Percentiles rank a stretch among this genome's conserved stretches.
Evolutionary conservation across 2,113 vertebrate species (phyloP).

Genomic region (Ursus arctos): DNA sequence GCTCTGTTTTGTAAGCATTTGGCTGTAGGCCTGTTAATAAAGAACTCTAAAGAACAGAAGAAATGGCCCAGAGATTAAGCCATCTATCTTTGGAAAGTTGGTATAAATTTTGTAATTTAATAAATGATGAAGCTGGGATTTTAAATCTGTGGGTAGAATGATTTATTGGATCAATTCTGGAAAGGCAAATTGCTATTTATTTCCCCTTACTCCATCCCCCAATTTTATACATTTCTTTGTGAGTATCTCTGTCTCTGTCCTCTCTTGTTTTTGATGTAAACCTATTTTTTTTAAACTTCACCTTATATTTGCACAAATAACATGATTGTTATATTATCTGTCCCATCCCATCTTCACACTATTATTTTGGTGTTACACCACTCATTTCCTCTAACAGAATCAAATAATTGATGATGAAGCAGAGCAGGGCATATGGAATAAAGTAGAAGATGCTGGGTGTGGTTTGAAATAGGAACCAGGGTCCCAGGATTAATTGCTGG

Average conservation of each 20-base stretch:
- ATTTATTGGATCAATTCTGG: neutral
- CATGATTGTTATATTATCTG: neutral
- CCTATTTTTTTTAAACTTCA: neutral
- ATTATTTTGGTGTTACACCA: neutral
- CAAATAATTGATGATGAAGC: neutral
- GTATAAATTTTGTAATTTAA: neutral
- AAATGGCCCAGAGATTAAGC: neutral
- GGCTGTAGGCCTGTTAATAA: neutral
- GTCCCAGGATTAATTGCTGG: neutral
- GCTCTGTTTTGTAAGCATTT: neutral
- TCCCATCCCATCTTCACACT: neutral
- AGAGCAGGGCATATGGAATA: neutral
- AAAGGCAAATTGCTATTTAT: no score
- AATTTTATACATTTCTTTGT: neutral
- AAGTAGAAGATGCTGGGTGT: neutral
- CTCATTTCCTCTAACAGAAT: neutral
- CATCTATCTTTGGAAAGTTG: neutral
- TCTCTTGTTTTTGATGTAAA: neutral
- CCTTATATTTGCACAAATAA: neutral
- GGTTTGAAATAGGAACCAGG: no score
- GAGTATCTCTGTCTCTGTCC: neutral
- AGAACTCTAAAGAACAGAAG: neutral
- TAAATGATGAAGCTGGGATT: neutral
- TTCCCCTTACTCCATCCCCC: neutral
- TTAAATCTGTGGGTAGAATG: neutral